Base-by-base conservation (phyloP, 2,797 vertebrate species). In the Ceyx erithaca region DNA sequence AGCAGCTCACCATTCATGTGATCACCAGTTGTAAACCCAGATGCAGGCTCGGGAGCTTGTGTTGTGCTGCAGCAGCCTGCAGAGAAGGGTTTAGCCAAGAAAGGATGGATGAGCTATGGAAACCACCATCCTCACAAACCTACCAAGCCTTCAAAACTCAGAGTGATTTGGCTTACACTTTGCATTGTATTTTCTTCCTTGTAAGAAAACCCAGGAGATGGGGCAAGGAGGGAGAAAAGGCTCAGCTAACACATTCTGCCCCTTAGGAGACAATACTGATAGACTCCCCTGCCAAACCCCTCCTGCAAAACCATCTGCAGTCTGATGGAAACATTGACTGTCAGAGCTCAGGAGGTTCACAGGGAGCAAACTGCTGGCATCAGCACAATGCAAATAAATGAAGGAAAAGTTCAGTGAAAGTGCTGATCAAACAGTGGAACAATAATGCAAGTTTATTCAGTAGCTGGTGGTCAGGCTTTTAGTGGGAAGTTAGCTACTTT, bases 321-420 rank as follows among this genome's bases (percentile, higher is more conserved):
- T 12, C 63, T 57, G 82, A 85, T 12, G 51, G 85, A 78, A 92
- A 83, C 59, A 6, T 9, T 52, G 35, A 61, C 71, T 84, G 87
- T 58, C 61, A 41, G 70, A 64, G 41, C 49, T 64, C 31, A 4
- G 49, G 70, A 78, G 26, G 58, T 62, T 75, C 67, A 30, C n/a
- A 22, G 59, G 52, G 59, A 87, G 41, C 25, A 58, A 85, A 59
- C 14, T 70, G 55, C 62, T 94, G 80, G 4, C 22, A 66, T 85
- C 87, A 86, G 85, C 78, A 51, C 33, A 80, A 57, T 21, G 49
- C 37, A 79, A 70, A 73, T 4, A 76, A 52, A 49, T 25, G 37
- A 76, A 89, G 46, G 33, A 40, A 40, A 79, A 46, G 22, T 69
- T 69, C 49, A 46, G 12, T 1, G 2, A 12, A 83, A 81, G 48